These are phyloP conservation scores for Budorcas taxicolor DNA, from an alignment of 2,113 vertebrate genomes.

Conservation along the genomic window DNA sequence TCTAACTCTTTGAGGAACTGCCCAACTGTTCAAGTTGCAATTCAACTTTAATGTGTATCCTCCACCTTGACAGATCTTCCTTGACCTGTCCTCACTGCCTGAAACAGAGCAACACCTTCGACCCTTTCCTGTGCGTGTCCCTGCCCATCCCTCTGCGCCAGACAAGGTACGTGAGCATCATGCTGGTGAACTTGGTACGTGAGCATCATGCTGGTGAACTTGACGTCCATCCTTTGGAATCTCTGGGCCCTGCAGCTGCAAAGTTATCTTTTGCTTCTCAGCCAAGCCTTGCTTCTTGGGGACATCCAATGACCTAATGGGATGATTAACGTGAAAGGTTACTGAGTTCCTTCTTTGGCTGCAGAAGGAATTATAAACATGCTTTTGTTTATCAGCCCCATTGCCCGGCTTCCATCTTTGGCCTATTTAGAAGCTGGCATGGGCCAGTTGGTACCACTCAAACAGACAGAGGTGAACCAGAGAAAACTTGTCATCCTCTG, in stretches of 20 bases:
- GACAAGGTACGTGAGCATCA: slow-evolving; percentile 84
- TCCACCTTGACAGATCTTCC: slow-evolving; percentile 87
- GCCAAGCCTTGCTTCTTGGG: not conserved
- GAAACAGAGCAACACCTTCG: slow-evolving; percentile 98
- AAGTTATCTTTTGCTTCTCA: not conserved
- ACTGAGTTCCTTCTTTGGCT: not conserved
- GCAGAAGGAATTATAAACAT: not conserved
- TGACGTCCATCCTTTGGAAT: not conserved
- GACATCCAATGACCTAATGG: too few relatives aligned
- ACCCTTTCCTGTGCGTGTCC: slow-evolving; percentile 94
- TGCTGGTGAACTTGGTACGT: slow-evolving; percentile 68
- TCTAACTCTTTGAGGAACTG: not conserved
- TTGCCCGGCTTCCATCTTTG: not conserved
- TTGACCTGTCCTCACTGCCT: slow-evolving; percentile 95
- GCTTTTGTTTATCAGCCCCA: not conserved
- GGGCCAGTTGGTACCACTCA: accelerated
- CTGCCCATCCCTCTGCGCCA: slow-evolving; percentile 93
- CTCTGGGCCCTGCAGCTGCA: not conserved
- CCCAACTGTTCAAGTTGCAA: not conserved
- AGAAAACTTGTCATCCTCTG: not conserved
- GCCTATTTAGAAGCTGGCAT: not conserved
- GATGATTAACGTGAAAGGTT: not conserved
- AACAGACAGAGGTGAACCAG: not conserved
- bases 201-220: accelerated
- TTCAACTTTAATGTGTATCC: not conserved